These are phyloP conservation scores for Epizoanthus rinbou DNA, from an alignment of 92 coral and sea anemone genomes.

Conservation along the genomic window DNA sequence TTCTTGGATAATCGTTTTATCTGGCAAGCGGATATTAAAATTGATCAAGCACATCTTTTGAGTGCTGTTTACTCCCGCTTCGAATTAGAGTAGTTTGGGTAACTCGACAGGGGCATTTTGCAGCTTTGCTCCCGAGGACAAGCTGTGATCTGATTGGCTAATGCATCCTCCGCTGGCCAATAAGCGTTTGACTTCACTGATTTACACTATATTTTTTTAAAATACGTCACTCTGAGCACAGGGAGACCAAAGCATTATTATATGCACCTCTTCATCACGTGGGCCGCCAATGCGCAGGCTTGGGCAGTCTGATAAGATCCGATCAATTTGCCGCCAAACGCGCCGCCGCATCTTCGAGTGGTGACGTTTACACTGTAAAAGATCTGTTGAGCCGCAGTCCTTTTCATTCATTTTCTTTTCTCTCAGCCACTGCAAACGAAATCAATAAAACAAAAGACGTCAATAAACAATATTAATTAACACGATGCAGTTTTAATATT, in stretches of 20 bases:
- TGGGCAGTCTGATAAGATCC: slow-evolving; percentile 49
- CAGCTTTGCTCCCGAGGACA: no score
- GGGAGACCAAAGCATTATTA: background rate
- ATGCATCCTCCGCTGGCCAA: no score
- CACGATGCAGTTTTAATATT: background rate
- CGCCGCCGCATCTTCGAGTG: slow-evolving; percentile 59
- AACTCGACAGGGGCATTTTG: no score
- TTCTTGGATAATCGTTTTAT: no score
- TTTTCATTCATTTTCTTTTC: slow-evolving; percentile 54
- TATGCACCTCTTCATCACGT: slow-evolving; percentile 53
- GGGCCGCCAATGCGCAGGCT: slow-evolving; percentile 60
- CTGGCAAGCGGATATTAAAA: no score
- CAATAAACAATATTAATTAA: background rate
- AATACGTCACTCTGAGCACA: background rate
- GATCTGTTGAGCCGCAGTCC: slow-evolving; percentile 42
- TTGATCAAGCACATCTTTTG: no score
- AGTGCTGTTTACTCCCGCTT: no score
- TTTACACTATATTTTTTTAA: no score
- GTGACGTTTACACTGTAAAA: slow-evolving; percentile 55
- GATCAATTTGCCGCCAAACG: slow-evolving; percentile 54
- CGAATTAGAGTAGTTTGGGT: no score
- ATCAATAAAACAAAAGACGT: background rate
- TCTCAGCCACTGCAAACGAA: slow-evolving; percentile 76
- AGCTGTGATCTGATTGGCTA: no score
- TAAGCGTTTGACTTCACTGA: no score